Conservation (phyloP, 2,888 invertebrate genomes). For the Copidosoma aretas region DNA sequence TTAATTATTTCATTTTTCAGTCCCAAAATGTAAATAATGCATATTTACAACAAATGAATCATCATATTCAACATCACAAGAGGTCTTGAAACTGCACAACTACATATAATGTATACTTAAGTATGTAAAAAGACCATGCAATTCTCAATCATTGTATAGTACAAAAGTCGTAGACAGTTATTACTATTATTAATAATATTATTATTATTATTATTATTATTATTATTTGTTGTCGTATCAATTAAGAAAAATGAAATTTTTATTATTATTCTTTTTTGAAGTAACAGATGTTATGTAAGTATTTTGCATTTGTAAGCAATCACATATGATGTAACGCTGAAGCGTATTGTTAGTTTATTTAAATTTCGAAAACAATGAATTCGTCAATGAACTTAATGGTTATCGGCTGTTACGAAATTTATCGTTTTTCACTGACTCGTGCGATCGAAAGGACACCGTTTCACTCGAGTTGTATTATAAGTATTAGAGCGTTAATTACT, state of each 20-base stretch:
- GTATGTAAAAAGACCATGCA: constrained; percentile 14
- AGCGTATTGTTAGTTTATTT: too few relatives aligned
- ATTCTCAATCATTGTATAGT: constrained; percentile 14
- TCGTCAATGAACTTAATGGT: too few relatives aligned
- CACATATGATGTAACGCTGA: background rate
- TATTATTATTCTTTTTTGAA: background rate
- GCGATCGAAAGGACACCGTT: too few relatives aligned
- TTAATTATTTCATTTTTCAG: constrained; percentile 15
- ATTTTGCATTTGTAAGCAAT: background rate
- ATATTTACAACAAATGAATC: constrained; percentile 29
- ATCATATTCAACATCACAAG: constrained; percentile 19
- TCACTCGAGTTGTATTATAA: too few relatives aligned
- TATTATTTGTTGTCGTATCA: too few relatives aligned
- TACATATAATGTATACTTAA: constrained; percentile 4
- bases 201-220: background rate
- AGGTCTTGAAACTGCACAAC: constrained; percentile 15
- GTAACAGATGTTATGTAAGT: background rate
- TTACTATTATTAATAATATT: too few relatives aligned
- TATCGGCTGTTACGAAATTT: too few relatives aligned
- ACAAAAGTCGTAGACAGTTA: background rate
- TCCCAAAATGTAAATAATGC: constrained; percentile 20
- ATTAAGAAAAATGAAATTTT: too few relatives aligned
- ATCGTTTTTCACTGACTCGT: too few relatives aligned
- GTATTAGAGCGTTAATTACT: too few relatives aligned
- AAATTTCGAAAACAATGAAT: too few relatives aligned